phyloP scores from a whole-genome alignment of 2,797 vertebrate genomes.

The Crocodylus rhombifer region DNA sequence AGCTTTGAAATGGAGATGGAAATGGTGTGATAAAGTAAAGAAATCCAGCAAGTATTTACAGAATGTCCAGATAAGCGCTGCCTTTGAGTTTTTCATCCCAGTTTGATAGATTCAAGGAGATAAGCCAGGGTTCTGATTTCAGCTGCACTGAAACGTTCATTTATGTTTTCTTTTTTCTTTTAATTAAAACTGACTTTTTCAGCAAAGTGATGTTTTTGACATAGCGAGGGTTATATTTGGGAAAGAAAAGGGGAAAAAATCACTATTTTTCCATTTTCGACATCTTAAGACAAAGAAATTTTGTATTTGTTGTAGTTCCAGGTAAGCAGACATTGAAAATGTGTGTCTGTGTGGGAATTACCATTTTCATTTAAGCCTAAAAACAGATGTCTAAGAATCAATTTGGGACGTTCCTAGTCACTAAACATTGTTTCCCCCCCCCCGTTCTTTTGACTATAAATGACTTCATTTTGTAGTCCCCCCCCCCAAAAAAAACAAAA shows the following conservation, averaged over 20 bases:
- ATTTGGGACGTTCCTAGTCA: neutral
- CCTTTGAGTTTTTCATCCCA: neutral
- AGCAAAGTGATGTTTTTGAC: fast-evolving
- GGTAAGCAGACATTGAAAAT: fast-evolving
- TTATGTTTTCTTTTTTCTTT: neutral
- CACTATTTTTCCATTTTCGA: neutral
- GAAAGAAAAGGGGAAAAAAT: neutral
- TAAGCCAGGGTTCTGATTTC: neutral
- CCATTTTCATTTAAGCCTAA: neutral
- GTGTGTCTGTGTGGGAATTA: fast-evolving
- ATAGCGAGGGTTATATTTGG: neutral
- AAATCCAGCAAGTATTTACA: neutral
- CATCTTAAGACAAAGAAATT: neutral
- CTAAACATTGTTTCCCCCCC: neutral
- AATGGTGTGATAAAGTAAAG: neutral
- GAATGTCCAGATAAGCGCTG: neutral
- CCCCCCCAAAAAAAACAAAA: too few species aligned
- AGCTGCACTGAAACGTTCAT: neutral
- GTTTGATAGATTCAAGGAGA: neutral
- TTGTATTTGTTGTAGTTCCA: neutral
- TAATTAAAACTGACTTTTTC: neutral
- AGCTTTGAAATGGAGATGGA: neutral
- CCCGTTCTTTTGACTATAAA: too few species aligned
- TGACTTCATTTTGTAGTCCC: too few species aligned
- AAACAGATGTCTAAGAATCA: too few species aligned